Conservation (phyloP, 1,140 invertebrate species). For the Drosophila simulans region DNA sequence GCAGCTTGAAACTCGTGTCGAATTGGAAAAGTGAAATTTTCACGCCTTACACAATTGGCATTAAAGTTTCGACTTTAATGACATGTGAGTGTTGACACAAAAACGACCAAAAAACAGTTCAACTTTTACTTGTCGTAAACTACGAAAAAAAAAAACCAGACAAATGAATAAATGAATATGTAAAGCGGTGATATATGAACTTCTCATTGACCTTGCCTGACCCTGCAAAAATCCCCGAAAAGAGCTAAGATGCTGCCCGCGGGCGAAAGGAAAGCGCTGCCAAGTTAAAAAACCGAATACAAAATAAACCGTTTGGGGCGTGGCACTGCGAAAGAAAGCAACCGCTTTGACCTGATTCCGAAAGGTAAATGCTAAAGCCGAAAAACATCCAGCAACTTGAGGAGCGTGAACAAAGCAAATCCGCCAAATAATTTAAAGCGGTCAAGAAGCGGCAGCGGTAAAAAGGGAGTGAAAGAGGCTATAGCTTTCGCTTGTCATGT, state of each 20-base stretch:
- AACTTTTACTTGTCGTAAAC: conserved; percentile 20
- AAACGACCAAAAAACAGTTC: conserved; percentile 14
- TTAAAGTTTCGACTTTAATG: conserved; percentile 17
- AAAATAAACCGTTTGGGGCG: conserved; percentile 47
- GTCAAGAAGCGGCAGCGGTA: conserved; percentile 20
- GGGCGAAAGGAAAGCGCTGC: conserved; percentile 46
- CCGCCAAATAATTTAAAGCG: conserved; percentile 54
- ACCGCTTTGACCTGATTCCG: conserved; percentile 78
- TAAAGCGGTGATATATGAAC: conserved; percentile 28
- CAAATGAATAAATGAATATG: conserved; percentile 27
- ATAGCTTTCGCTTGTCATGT: conserved; percentile 56
- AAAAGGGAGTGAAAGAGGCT: background rate
- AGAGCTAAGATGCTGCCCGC: conserved; percentile 17
- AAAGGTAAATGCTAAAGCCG: conserved; percentile 49
- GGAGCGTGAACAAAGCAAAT: conserved; percentile 69
- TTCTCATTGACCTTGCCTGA: conserved; percentile 44
- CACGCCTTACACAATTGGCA: conserved; percentile 21
- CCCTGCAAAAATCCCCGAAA: conserved; percentile 9
- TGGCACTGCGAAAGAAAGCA: conserved; percentile 73
- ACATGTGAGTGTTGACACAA: conserved; percentile 18
- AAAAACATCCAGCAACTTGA: conserved; percentile 27
- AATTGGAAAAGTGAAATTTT: conserved; percentile 46
- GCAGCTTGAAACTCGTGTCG: conserved; percentile 5
- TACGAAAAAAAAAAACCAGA: conserved; percentile 12
- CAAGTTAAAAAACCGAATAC: conserved; percentile 12